A percentile compares a stretch with the other conserved stretches of the same genome.
phyloP scores from a whole-genome alignment of 2,888 invertebrate genomes.

The Epirrhoe tristata region DNA sequence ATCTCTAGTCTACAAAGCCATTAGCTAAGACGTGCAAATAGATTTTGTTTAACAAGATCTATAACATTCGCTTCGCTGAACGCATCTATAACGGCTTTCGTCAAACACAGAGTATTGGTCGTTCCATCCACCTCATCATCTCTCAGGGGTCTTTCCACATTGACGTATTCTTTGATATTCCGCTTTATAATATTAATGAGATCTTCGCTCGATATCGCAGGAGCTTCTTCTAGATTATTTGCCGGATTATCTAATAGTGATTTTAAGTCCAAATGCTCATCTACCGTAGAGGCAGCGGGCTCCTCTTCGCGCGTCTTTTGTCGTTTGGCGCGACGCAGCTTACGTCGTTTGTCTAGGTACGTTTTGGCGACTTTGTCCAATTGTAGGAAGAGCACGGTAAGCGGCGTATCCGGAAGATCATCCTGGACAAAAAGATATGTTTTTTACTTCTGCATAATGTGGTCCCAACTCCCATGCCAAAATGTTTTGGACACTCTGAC shows the following conservation, averaged over 20 bases:
- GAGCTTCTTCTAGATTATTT: slow-evolving; percentile 64
- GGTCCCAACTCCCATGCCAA: too few species aligned
- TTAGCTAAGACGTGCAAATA: slow-evolving; percentile 67
- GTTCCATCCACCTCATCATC: slow-evolving; percentile 71
- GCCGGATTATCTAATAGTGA: slow-evolving; percentile 59
- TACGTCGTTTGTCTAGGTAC: slow-evolving; percentile 69
- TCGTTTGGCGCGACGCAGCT: slow-evolving; percentile 69
- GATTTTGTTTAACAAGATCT: slow-evolving; percentile 80
- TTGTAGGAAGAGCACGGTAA: slow-evolving; percentile 76
- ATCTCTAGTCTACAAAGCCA: neutral
- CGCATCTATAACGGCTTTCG: slow-evolving; percentile 86
- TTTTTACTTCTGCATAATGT: slow-evolving; percentile 1
- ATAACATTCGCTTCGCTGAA: slow-evolving; percentile 88
- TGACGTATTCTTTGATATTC: slow-evolving; percentile 62
- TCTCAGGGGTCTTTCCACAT: slow-evolving; percentile 55
- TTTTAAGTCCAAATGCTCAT: slow-evolving; percentile 63
- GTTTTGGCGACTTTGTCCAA: slow-evolving; percentile 74
- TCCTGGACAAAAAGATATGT: slow-evolving; percentile 62
- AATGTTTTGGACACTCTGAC: too few species aligned
- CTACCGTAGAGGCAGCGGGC: slow-evolving; percentile 30
- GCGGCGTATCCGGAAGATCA: slow-evolving; percentile 75
- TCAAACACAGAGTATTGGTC: slow-evolving; percentile 65
- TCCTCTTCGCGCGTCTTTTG: slow-evolving; percentile 70
- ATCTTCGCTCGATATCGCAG: slow-evolving; percentile 58
- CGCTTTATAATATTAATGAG: slow-evolving; percentile 66